Percentiles rank a stretch among this genome's conserved stretches.
phyloP scores from a whole-genome alignment of 2,113 vertebrate species.

The Oncorhynchus gorbuscha region DNA sequence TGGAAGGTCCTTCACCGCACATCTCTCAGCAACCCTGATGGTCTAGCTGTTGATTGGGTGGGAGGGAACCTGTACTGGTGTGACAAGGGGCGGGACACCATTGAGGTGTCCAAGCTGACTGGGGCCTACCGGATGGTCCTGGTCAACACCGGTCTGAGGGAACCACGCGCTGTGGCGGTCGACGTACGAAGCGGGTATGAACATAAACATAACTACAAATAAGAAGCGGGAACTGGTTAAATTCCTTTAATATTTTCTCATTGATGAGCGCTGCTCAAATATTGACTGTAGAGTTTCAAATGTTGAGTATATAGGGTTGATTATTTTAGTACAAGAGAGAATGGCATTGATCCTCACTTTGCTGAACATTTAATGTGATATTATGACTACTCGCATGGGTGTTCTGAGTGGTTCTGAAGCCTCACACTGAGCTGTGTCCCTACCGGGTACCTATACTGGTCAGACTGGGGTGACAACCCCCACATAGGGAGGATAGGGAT shows the following conservation, averaged over 20 bases:
- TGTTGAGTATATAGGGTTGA: background rate
- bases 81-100: slow-evolving; percentile 97
- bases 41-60: slow-evolving; percentile 97
- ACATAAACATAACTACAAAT: slow-evolving; percentile 38
- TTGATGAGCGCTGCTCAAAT: background rate
- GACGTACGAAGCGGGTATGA: slow-evolving; percentile 93
- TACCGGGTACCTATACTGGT: slow-evolving; percentile 94
- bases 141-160: slow-evolving; percentile 90
- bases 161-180: slow-evolving; percentile 91
- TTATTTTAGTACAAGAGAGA: background rate
- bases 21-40: slow-evolving; percentile 94
- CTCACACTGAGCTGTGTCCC: background rate
- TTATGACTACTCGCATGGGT: background rate
- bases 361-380: background rate
- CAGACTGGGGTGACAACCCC: slow-evolving; percentile 95
- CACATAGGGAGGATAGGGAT: slow-evolving; percentile 96
- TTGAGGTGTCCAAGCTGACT: slow-evolving; percentile 96
- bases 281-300: background rate
- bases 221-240: background rate
- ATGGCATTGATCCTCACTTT: background rate
- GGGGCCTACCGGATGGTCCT: slow-evolving; percentile 92
- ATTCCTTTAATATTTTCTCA: background rate
- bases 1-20: slow-evolving; percentile 93
- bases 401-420: background rate
- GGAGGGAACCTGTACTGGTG: slow-evolving; percentile 99